Evolutionary conservation across 2,113 vertebrate genomes (phyloP), one percentile per base, ranked within the genome.

Genomic region (Oncorhynchus clarkii): DNA sequence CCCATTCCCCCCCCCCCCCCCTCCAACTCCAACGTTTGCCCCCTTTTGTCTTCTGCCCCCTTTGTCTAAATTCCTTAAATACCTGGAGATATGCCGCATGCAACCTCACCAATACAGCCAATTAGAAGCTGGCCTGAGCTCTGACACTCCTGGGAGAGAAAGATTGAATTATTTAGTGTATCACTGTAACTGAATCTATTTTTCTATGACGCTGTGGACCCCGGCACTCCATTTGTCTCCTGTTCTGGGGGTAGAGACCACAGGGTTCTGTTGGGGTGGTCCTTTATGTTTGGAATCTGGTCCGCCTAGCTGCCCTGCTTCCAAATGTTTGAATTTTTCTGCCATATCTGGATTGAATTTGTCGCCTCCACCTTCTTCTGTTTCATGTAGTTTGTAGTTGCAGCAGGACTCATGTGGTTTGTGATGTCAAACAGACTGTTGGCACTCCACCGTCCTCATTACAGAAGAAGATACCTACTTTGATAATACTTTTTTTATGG

Each of bases 371-470:
- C 76, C 76, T 70, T 78, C 75, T 80, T 82, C 72, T 79, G 77
- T 88, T 92, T 91, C 82, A 90, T 92, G 91, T 92, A 90, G 88
- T 84, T 82, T 87, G 70, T 62, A 76, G 80, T 80, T 85, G 59
- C 81, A 82, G 83, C 48, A 3, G 78, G 73, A 70, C 82, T 83
- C 88, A 88, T 92, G 88, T 92, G 91, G 80, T 82, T 88, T 81
- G 65, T 89, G 85, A 88, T 89, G 88, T 84, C 82, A 70, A 65
- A 62, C 81, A 88, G 69, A 79, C 80, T 72, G 78, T 62, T 71
- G 77, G 76, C 84, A 66, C 82, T 70, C 71, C 71, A 77, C 78
- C 79, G 81, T 77, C 82, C 39, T 78, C 71, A 80, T 86, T 76
- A 87, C 82, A 29, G 66, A 18, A 29, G 66, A 67, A 70, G n/a